Base-by-base conservation (phyloP, 2,113 vertebrate genomes). In the Brachyistius frenatus region DNA sequence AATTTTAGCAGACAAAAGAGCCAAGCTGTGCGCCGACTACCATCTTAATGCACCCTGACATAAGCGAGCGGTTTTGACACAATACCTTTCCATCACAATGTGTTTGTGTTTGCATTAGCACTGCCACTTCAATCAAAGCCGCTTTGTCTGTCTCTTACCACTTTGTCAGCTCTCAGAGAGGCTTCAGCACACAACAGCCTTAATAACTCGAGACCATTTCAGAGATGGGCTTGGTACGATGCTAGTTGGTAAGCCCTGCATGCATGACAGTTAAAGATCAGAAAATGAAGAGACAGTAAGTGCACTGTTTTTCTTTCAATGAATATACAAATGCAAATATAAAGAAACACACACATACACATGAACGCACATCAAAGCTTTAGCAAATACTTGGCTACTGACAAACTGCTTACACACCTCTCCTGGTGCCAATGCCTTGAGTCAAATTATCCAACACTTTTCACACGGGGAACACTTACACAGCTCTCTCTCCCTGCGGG, bases 351-450 rank as follows among this genome's bases (percentile, higher is more conserved):
- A 37, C 35, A 36, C 30, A 30, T 7, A 72, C 62, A 85, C 55
- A 62, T 31, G 8, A 49, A 72, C 46, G 72, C 55, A 72, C 60
- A 72, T 2, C 64, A 13, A 57, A 56, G 44, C 10, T 31, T 74
- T 70, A 46, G 61, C 58, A 75, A 74, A 79, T 81, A 66, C 69
- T 86, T 79, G 71, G 64, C 77, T 67, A 32, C 66, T 65, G 84
- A 85, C 76, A 91, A 82, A 91, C 41, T 88, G 81, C 88, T 91
- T 86, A 76, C 81, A 85, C 80, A 86, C 79, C 66, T 82, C 74
- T 86, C 57, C 62, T 50, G 53, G 76, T 78, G 84, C 84, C 88
- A 80, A 60, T 73, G 73, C 80, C 78, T 64, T 58, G 61, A 84
- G 84, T 82, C 56, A 89, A 91, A 90, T 84, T 78, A 89, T 79